phyloP scores from a whole-genome alignment of 1,140 invertebrate species.

The Aphidius gifuensis region DNA sequence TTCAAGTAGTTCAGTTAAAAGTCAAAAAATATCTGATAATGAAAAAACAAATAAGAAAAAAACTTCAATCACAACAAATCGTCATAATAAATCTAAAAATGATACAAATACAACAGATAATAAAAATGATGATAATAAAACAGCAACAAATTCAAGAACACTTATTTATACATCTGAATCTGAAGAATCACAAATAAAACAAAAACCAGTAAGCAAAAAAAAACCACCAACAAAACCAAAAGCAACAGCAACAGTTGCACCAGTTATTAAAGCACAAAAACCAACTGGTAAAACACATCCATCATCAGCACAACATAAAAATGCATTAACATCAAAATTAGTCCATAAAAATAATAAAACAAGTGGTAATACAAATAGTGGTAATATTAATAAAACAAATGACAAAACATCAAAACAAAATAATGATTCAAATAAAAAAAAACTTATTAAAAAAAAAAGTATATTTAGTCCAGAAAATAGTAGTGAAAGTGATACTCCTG shows the following conservation, averaged over 20 bases:
- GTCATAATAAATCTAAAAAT: slow-evolving; percentile 49
- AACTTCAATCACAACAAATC: slow-evolving; percentile 43
- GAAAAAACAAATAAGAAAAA: slow-evolving; percentile 56
- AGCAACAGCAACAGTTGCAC: slow-evolving; percentile 54
- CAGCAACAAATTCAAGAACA: slow-evolving; percentile 36
- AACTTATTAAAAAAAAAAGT: slow-evolving; percentile 69
- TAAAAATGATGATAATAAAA: slow-evolving; percentile 45
- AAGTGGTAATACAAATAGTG: slow-evolving; percentile 34
- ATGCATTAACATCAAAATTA: slow-evolving; percentile 35
- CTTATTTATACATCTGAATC: slow-evolving; percentile 56
- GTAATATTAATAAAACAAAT: slow-evolving; percentile 29
- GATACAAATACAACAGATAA: slow-evolving; percentile 41
- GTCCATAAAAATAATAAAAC: slow-evolving; percentile 42
- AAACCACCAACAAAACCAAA: slow-evolving; percentile 58
- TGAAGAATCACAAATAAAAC: slow-evolving; percentile 53
- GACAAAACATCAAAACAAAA: slow-evolving; percentile 46
- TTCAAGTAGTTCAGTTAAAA: slow-evolving; percentile 60
- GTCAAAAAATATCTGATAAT: slow-evolving; percentile 47
- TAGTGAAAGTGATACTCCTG: slow-evolving; percentile 66
- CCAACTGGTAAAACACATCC: slow-evolving; percentile 37
- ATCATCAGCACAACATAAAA: slow-evolving; percentile 42
- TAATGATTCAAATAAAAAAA: slow-evolving; percentile 52
- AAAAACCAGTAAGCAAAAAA: slow-evolving; percentile 46
- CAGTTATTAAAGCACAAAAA: slow-evolving; percentile 50
- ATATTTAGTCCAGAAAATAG: slow-evolving; percentile 81